Base-by-base conservation (phyloP, 2,797 vertebrate species). In the Sternotherus odoratus region DNA sequence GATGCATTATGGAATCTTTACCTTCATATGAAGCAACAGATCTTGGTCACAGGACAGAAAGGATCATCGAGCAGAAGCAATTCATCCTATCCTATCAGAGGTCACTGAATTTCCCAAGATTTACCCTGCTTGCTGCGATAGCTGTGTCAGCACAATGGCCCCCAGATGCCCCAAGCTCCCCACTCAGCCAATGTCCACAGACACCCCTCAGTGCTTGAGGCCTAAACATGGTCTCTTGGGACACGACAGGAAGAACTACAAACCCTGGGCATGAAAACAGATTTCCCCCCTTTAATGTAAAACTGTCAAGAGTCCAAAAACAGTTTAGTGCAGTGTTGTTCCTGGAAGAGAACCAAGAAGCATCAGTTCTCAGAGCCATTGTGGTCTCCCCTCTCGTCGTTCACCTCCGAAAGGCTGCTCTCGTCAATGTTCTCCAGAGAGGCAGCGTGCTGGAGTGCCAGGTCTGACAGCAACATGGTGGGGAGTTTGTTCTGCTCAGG, bases 341-440 rank as follows among this genome's bases (percentile, higher is more conserved):
- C 21, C 10, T 33, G 10, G 54, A 10, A 24, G 53, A 1, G 1
- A n/a, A 0, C 13, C 33, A 46, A 53, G 23, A 21, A 28, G 21
- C n/a, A 8, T 88, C 77, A 85, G 39, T 95, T 90, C 56, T 94
- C 94, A 1, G 17, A 82, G 3, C 82, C 50, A 2, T 98, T 97
- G 92, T 98, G 97, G 57, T 98, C 54, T 0, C 72, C 87, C 13
- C 83, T 83, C 33, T 85, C 98, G 12, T 98, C 98, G 50, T 92
- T 93, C 12, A 13, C 78, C 3, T 98, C 93, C 56, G 82, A 49
- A 48, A 96, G 96, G 8, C 79, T 79, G 50, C 97, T 98, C 95
- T 98, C 98, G 0, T 98, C 98, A 78, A 98, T 90, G 24, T 98
- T 98, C 89, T 98, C 98, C 7, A 98, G 97, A 0, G 98, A 98